Conservation (phyloP, 2,113 vertebrate genomes). For the human region GRCh38 chr19:40009001-40009500, state of each 20-base stretch:
- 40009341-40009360: neutral
- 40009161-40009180: neutral
- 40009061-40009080: neutral
- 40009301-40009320: neutral
- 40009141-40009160: neutral
- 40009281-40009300: neutral
- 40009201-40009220: neutral
- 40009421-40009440: neutral
- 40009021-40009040: neutral
- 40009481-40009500: neutral
- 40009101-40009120: neutral
- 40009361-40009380: neutral
- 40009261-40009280: neutral
- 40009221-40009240: neutral
- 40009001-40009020: neutral
- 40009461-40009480: neutral
- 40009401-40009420: neutral
- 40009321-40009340: neutral
- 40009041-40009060: neutral
- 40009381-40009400: neutral
- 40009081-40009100: neutral
- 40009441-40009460: neutral
- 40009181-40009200: neutral
- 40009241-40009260: neutral
- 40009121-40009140: neutral